Percentiles rank a stretch among this genome's conserved stretches.
Evolutionary conservation across 2,113 vertebrate genomes (phyloP).

Genomic region (Phasianus colchicus): DNA sequence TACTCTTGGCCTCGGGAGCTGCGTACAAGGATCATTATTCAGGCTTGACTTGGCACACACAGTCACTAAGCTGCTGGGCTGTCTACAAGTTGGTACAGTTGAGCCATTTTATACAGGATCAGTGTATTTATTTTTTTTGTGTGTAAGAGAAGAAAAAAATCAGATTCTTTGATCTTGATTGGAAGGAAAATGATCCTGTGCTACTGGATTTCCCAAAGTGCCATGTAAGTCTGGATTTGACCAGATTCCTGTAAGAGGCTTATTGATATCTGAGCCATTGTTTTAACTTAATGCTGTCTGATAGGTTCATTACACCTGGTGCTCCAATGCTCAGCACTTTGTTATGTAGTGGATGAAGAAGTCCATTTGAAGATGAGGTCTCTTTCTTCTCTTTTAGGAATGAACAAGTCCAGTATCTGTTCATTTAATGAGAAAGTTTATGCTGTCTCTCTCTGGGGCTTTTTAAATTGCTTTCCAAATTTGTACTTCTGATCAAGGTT

Average conservation of each 20-base stretch:
- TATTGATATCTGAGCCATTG: slow-evolving; percentile 58
- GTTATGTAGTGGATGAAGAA: slow-evolving; percentile 1
- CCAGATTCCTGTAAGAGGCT: slow-evolving; percentile 33
- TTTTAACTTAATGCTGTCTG: slow-evolving; percentile 36
- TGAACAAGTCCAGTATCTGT: neutral
- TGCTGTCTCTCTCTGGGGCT: neutral
- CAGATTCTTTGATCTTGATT: neutral
- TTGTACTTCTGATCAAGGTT: neutral
- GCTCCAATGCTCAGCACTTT: neutral
- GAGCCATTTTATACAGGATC: slow-evolving; percentile 32
- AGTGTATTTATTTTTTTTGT: neutral
- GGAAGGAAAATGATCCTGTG: slow-evolving; percentile 37
- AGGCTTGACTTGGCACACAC: slow-evolving; percentile 30
- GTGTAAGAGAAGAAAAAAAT: neutral
- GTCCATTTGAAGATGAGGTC: neutral
- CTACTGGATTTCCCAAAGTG: slow-evolving; percentile 42
- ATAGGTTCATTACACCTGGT: slow-evolving; percentile 27
- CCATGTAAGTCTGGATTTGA: slow-evolving; percentile 51
- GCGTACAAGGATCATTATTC: slow-evolving; percentile 1
- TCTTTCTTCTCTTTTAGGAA: neutral
- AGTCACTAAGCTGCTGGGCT: slow-evolving; percentile 15
- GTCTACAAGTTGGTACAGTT: slow-evolving; percentile 20
- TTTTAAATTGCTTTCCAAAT: neutral
- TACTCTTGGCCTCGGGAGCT: neutral
- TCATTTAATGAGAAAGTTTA: neutral